Evolutionary conservation across 2,888 invertebrate genomes (phyloP), one percentile per base, ranked within the genome.

Genomic region (Steinernema hermaphroditum): DNA sequence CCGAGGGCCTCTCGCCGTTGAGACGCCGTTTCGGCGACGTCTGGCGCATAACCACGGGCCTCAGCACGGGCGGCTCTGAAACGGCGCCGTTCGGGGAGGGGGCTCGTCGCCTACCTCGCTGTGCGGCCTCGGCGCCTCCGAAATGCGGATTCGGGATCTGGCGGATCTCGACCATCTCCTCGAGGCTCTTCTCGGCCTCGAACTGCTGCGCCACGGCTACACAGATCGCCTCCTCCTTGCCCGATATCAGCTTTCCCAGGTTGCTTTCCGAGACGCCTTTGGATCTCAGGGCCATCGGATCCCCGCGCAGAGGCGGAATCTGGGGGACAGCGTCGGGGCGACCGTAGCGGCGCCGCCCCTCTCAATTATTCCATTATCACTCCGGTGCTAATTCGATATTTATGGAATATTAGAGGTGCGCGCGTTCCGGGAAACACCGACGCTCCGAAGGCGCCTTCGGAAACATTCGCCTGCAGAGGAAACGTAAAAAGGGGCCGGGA

Each of bases 1-100:
- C 74, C 8, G 77, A 76, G 73, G 76, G 76, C 27, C 75, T 70
- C 29, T 75, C 72, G 22, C 49, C 14, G 70, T 69, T 8, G 41
- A 68, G n/a, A 2, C 37, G 43, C 22, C 54, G 54, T 27, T 27
- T 22, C 54, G 54, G 54, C 22, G 54, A 54, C 4, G n/a, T 9
- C 27, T 54, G 24, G 8, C 27, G 54, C 54, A 54, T 54, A 6
- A 24, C 54, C 54, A 16, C 19, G 19, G 12, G 19, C 6, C 49
- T 12, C 12, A 49, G 49, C 49, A 19, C 19, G 49, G 22, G 54
- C 19, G 19, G 24, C 14, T 54, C 54, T 54, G 27, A 22, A 54
- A 16, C 4, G 6, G 12, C 24, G 27, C 6, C 1, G 2, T 22
- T 2, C 24, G 54, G 2, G 37, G 37, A 12, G n/a, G 16, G 12